Evolutionary conservation across 2,797 vertebrate species (phyloP).

Genomic region (Myotis pilosus): DNA sequence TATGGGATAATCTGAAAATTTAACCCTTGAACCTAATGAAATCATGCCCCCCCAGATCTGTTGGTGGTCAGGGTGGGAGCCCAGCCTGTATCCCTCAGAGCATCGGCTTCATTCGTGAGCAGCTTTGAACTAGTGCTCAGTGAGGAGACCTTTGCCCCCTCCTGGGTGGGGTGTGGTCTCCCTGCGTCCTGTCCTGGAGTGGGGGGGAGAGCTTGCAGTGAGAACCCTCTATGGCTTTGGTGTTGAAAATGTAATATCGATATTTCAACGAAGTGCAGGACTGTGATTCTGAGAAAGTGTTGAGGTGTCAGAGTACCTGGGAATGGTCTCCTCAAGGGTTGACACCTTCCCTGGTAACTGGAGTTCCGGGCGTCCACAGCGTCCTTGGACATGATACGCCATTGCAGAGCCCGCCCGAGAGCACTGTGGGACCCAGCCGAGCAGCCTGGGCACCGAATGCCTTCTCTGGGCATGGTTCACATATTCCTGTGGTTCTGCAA

Average conservation of each 20-base stretch:
- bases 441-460: neutral
- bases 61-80: neutral
- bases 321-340: neutral
- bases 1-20: neutral
- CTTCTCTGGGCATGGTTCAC: neutral
- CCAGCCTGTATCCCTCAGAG: neutral
- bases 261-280: neutral
- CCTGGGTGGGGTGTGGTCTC: neutral
- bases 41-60: neutral
- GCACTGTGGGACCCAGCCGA: neutral
- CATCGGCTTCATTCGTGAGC: fast-evolving
- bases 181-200: neutral
- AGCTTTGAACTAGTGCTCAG: neutral
- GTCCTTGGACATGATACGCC: neutral
- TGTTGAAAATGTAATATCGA: neutral
- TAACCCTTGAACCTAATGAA: neutral
- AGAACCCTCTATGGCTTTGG: neutral
- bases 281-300: neutral
- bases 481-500: fast-evolving
- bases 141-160: neutral
- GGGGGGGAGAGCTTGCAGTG: too few species aligned
- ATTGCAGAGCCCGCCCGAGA: neutral
- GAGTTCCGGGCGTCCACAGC: neutral
- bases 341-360: neutral
- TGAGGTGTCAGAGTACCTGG: neutral